Evolutionary conservation across 2,113 vertebrate species (phyloP).

Genomic region (Lipophrys pholis): DNA sequence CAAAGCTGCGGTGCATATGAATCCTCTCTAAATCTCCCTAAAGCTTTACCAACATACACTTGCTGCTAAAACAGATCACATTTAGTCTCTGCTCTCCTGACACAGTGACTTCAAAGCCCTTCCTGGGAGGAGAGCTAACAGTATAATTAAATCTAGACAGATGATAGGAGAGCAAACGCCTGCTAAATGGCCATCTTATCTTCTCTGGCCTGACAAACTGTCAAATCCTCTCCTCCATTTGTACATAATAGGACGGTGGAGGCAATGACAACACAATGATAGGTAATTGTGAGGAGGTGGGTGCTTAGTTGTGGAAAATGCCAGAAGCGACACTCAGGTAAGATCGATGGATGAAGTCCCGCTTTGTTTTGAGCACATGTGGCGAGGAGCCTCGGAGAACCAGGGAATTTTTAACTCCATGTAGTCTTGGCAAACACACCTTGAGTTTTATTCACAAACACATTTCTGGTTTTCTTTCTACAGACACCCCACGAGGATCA

Average conservation of each 20-base stretch:
- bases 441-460: not conserved
- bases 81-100: slow-evolving; percentile 51
- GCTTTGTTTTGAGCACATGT: slow-evolving; percentile 34
- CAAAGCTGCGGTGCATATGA: slow-evolving; percentile 8
- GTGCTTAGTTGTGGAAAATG: slow-evolving; percentile 45
- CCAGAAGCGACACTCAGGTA: slow-evolving; percentile 37
- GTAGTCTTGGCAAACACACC: not conserved
- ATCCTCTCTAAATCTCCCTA: slow-evolving; percentile 24
- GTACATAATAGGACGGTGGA: slow-evolving; percentile 64
- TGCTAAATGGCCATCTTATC: slow-evolving; percentile 76
- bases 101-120: slow-evolving; percentile 62
- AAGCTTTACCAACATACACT: slow-evolving; percentile 23
- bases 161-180: slow-evolving; percentile 63
- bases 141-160: slow-evolving; percentile 75
- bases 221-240: slow-evolving; percentile 62
- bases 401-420: not conserved
- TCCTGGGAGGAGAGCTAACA: slow-evolving; percentile 57
- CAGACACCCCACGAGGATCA: too few species aligned
- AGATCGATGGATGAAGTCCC: slow-evolving; percentile 45
- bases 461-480: not conserved
- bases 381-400: not conserved
- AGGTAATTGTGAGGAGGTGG: slow-evolving; percentile 61
- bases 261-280: slow-evolving; percentile 73
- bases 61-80: slow-evolving; percentile 37
- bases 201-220: slow-evolving; percentile 64